Conservation (phyloP, 2,888 invertebrate genomes). For the Drosophila mayaguana region DNA sequence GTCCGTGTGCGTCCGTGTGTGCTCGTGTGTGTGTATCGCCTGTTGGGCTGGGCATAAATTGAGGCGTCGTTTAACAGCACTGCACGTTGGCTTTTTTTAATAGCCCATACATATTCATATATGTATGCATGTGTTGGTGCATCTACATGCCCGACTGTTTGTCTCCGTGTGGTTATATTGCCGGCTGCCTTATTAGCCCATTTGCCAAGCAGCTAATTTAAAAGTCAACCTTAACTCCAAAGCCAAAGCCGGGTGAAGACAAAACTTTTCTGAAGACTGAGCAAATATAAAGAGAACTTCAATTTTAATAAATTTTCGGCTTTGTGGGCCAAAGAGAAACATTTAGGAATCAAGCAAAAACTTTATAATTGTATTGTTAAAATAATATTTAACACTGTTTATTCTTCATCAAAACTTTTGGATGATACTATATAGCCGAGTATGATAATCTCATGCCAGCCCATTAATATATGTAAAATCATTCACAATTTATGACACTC, state of each 20-base stretch:
- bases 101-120: conserved; percentile 45
- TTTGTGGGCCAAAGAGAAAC: not conserved
- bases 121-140: not conserved
- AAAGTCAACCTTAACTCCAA: conserved; percentile 36
- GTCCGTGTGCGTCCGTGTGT: conserved; percentile 3
- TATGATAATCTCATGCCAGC: not conserved
- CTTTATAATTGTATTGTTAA: not conserved
- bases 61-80: conserved; percentile 69
- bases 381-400: too few species aligned
- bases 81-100: conserved; percentile 72
- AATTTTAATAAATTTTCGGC: not conserved
- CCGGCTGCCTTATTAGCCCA: conserved; percentile 59
- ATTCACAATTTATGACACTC: not conserved
- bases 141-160: not conserved
- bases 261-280: not conserved
- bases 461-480: not conserved
- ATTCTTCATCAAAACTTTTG: too few species aligned
- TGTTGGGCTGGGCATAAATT: conserved; percentile 46
- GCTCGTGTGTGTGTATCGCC: conserved; percentile 1
- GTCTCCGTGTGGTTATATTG: conserved; percentile 22
- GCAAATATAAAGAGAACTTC: not conserved
- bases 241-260: not conserved
- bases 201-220: conserved; percentile 55
- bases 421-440: too few species aligned
- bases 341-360: not conserved